A percentile compares a stretch with the other conserved stretches of the same genome.
Conservation (phyloP, 2,797 vertebrate genomes). For the Rhincodon typus region DNA sequence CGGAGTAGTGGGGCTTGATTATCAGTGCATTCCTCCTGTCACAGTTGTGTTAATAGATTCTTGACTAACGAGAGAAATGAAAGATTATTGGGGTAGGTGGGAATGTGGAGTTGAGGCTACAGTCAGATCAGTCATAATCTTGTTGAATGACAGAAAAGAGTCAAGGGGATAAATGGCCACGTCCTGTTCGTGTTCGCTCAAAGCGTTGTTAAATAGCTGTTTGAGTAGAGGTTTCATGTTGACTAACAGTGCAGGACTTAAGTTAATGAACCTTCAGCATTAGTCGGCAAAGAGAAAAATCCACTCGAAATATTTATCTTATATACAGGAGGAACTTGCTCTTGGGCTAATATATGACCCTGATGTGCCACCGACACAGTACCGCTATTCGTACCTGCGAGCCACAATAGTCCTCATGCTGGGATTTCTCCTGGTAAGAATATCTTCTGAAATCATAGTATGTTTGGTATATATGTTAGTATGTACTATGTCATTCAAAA, state of each 20-base stretch:
- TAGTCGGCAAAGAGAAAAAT: not conserved
- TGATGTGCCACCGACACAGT: conserved; percentile 49
- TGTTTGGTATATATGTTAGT: not conserved
- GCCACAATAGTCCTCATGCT: conserved; percentile 67
- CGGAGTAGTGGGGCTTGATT: too few relatives aligned
- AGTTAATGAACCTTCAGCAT: not conserved
- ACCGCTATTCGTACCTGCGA: conserved; percentile 74
- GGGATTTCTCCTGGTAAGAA: conserved; percentile 67
- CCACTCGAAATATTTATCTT: not conserved
- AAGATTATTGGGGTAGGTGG: too few relatives aligned
- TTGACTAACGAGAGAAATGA: too few relatives aligned
- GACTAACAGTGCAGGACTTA: not conserved
- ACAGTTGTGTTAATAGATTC: too few relatives aligned
- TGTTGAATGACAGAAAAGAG: too few relatives aligned
- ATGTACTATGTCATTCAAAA: not conserved
- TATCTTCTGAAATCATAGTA: not conserved
- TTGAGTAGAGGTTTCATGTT: not conserved
- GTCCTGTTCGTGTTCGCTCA: too few relatives aligned
- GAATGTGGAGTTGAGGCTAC: too few relatives aligned
- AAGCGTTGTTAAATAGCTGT: too few relatives aligned
- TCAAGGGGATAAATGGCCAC: too few relatives aligned
- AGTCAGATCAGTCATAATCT: too few relatives aligned
- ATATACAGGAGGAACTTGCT: conserved; percentile 76
- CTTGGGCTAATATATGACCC: conserved; percentile 69
- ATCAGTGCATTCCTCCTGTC: too few relatives aligned